Base-by-base conservation (phyloP, 2,113 vertebrate genomes). In the Globicephala melas region DNA sequence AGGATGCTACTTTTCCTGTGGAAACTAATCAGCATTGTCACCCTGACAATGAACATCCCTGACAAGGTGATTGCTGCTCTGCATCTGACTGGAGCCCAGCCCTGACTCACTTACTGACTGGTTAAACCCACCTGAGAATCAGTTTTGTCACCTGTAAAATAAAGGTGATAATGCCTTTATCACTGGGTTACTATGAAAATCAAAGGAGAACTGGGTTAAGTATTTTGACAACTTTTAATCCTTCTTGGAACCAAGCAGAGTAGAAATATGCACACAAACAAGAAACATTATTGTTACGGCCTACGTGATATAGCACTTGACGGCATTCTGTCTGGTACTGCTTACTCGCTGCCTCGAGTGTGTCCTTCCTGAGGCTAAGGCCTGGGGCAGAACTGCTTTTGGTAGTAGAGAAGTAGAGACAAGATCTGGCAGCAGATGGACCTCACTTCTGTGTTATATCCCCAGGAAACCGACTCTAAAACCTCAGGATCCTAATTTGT, bases 171-270 rank as follows among this genome's bases (percentile, higher is more conserved):
- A 87, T 31, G 55, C 17, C 36, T 90, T 85, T 38, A 91, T 53
- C 77, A 96, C 10, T 60, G 28, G 23, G 36, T 82, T 81, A 76
- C 36, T 80, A 80, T 33, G 68, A 90, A 91, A 81, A 81, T 90
- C 88, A 79, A 92, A 83, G 83, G 25, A 81, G 76, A 96, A 73
- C 21, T 62, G 86, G 67, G 14, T 60, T 62, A 83, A 31, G n/a
- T 83, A 44, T 44, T 63, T 36, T 97, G 92, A 83, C 13, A 81
- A 41, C 63, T 92, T 79, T 89, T 89, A 94, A 96, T 83, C 28
- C 60, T 77, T 92, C 92, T 26, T 91, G 53, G 85, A 91, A 85
- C 26, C 28, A 91, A 91, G 62, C 11, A 60, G 18, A 89, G 77
- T 38, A 81, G 47, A 91, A 93, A 88, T 36, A 93, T 44, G n/a